A percentile compares a stretch with the other conserved stretches of the same genome.
Conservation (phyloP, 2,113 vertebrate species). For the Rhinogobius similis region DNA sequence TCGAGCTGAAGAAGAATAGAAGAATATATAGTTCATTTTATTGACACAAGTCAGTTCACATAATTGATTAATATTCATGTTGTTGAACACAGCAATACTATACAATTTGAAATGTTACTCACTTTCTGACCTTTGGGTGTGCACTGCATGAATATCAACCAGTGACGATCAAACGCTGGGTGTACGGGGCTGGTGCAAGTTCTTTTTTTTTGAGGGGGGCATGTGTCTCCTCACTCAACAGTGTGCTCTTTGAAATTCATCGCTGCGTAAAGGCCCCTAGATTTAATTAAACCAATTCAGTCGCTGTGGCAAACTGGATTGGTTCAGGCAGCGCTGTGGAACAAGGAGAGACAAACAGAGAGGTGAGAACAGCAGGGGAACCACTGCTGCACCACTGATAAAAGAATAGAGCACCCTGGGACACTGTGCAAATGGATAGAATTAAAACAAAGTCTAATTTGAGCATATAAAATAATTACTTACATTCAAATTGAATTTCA, state of each 20-base stretch:
- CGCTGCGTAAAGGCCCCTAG: conserved; percentile 60
- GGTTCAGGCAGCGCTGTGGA: conserved; percentile 57
- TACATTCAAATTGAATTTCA: too few species aligned
- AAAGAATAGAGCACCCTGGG: conserved; percentile 28
- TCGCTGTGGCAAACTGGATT: conserved; percentile 56
- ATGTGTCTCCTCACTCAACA: conserved; percentile 39
- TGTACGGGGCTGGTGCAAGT: conserved; percentile 37
- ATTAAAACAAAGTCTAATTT: not conserved
- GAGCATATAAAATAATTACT: not conserved
- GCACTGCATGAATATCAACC: conserved; percentile 66
- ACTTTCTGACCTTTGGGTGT: conserved; percentile 38
- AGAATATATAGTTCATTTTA: conserved; percentile 61
- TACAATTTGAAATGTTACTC: conserved; percentile 59
- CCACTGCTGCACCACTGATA: conserved; percentile 47
- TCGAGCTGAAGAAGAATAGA: conserved; percentile 49
- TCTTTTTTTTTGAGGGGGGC: conserved; percentile 48
- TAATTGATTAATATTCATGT: conserved; percentile 68
- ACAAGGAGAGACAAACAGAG: conserved; percentile 52
- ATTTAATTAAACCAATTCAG: conserved; percentile 76
- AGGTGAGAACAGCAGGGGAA: conserved; percentile 49
- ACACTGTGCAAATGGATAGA: not conserved
- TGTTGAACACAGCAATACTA: conserved; percentile 54
- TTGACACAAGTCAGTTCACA: conserved; percentile 59
- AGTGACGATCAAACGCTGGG: conserved; percentile 65
- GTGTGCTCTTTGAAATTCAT: conserved; percentile 70